These are phyloP conservation scores for Leptogaster cylindrica DNA, from an alignment of 2,888 invertebrate genomes.

Conservation along the genomic window DNA sequence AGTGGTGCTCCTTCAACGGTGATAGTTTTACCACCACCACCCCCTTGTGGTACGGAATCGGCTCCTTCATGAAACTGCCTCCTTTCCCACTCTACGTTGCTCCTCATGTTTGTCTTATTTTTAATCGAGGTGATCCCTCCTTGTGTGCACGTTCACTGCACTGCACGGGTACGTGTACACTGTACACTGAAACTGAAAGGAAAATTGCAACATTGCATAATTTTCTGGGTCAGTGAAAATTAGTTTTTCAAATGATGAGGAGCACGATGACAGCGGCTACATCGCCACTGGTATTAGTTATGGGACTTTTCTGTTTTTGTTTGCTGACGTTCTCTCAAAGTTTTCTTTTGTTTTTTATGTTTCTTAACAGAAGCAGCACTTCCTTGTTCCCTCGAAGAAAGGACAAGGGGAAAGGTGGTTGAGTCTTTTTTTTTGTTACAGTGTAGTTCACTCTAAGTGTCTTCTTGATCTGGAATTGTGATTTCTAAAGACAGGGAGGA, in stretches of 20 bases:
- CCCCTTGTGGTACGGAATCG: background rate
- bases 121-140: constrained; percentile 23
- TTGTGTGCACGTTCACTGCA: constrained; percentile 4
- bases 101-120: constrained; percentile 17
- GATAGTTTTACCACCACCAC: background rate
- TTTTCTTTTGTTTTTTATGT: too few relatives aligned
- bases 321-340: too few relatives aligned
- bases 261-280: background rate
- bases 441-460: too few relatives aligned
- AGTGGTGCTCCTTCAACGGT: constrained; percentile 1
- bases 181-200: constrained; percentile 31
- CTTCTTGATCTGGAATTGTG: too few relatives aligned
- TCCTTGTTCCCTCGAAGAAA: too few relatives aligned
- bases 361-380: too few relatives aligned
- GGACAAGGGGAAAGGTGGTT: too few relatives aligned
- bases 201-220: constrained; percentile 41
- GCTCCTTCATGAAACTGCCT: background rate
- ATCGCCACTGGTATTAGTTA: too few relatives aligned
- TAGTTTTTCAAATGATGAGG: constrained; percentile 30
- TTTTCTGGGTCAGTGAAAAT: constrained; percentile 41
- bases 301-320: too few relatives aligned
- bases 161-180: constrained; percentile 6
- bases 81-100: constrained; percentile 6
- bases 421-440: too few relatives aligned
- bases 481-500: too few relatives aligned